Evolutionary conservation across 1,140 invertebrate genomes (phyloP).

Genomic region (Atta colombica): DNA sequence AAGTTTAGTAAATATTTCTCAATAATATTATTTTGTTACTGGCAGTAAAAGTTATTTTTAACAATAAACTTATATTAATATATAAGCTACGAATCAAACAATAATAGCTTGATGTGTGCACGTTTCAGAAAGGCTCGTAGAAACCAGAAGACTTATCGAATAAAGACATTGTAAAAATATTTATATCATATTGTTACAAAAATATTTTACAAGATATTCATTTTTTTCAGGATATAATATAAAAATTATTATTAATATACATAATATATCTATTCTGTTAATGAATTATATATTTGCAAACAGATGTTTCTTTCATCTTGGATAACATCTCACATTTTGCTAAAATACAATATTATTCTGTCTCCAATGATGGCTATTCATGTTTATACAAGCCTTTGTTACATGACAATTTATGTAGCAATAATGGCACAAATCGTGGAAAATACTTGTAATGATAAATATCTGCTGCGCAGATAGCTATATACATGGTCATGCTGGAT

Average conservation of each 20-base stretch:
- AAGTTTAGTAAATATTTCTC: conserved; percentile 6
- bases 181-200: neutral
- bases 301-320: neutral
- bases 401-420: neutral
- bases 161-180: neutral
- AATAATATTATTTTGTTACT: conserved; percentile 45
- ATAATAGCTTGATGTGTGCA: conserved; percentile 12
- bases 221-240: neutral
- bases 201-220: neutral
- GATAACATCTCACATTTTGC: conserved; percentile 12
- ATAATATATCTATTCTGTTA: neutral
- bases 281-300: neutral
- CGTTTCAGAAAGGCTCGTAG: conserved; percentile 22
- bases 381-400: conserved; percentile 33
- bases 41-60: conserved; percentile 45
- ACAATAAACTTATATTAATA: conserved; percentile 37
- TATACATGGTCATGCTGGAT: neutral
- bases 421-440: conserved; percentile 37
- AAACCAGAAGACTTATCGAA: neutral
- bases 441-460: conserved; percentile 31
- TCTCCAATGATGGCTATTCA: neutral
- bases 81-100: conserved; percentile 1
- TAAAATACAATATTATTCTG: conserved; percentile 9
- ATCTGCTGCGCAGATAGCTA: conserved; percentile 28
- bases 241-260: conserved; percentile 4